Conservation (phyloP, 2,113 vertebrate species). For the Erpornis zantholeuca region DNA sequence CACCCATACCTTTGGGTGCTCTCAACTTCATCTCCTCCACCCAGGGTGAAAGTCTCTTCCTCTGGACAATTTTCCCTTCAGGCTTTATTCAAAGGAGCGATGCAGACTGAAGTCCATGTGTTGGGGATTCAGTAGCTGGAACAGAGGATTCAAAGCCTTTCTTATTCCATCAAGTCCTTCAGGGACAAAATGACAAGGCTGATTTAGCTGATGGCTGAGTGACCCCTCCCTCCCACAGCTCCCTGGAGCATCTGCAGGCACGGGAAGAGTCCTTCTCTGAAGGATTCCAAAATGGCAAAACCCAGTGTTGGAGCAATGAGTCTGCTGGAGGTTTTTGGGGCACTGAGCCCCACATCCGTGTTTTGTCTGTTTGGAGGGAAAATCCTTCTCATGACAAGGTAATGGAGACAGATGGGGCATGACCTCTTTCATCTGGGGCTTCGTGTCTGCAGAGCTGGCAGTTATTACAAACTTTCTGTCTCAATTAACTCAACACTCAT, state of each 20-base stretch:
- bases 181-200: not conserved
- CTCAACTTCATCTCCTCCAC: not conserved
- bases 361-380: not conserved
- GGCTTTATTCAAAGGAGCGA: not conserved
- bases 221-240: not conserved
- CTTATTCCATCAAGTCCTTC: not conserved
- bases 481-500: slow-evolving; percentile 31
- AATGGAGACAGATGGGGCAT: not conserved
- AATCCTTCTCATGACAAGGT: not conserved
- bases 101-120: not conserved
- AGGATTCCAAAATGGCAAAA: not conserved
- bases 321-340: not conserved
- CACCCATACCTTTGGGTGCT: not conserved
- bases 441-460: not conserved
- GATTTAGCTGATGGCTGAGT: not conserved
- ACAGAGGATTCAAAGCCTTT: not conserved
- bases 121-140: not conserved
- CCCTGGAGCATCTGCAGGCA: not conserved
- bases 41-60: not conserved
- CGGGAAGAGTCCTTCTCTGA: fast-evolving
- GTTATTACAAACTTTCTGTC: not conserved
- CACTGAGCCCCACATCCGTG: not conserved
- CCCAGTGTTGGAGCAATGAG: not conserved
- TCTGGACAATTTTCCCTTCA: not conserved
- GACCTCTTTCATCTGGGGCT: not conserved